A percentile compares a stretch with the other conserved stretches of the same genome.
Evolutionary conservation across 1,140 invertebrate genomes (phyloP).

Genomic region (Chelonus insularis): DNA sequence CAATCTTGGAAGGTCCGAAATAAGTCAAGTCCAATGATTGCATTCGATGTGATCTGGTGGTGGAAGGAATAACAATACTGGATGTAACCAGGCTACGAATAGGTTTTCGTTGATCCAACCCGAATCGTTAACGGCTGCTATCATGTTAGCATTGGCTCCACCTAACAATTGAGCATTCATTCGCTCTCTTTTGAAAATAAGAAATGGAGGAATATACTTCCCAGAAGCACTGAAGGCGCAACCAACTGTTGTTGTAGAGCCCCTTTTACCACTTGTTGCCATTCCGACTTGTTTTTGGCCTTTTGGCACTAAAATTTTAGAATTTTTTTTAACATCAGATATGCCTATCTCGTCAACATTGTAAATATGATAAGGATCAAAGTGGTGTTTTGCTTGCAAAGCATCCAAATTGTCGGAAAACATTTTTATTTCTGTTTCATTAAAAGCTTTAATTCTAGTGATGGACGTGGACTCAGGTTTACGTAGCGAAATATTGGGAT

Average conservation of each 20-base stretch:
- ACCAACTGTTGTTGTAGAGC: conserved; percentile 58
- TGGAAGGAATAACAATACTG: background rate
- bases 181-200: conserved; percentile 14
- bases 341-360: conserved; percentile 60
- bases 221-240: conserved; percentile 49
- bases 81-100: conserved; percentile 43
- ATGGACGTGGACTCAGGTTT: conserved; percentile 44
- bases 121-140: background rate
- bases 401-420: conserved; percentile 35
- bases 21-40: conserved; percentile 2
- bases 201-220: conserved; percentile 28
- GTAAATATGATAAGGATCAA: conserved; percentile 40
- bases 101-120: conserved; percentile 39
- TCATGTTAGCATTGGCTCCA: background rate
- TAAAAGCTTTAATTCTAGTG: conserved; percentile 40
- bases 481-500: conserved; percentile 39
- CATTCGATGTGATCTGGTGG: conserved; percentile 3
- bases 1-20: background rate
- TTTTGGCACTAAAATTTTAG: background rate
- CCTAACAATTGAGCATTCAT: background rate
- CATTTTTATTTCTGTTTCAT: conserved; percentile 34
- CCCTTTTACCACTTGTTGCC: no score
- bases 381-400: conserved; percentile 21
- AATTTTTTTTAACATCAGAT: conserved; percentile 53
- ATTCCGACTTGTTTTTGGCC: no score